Evolutionary conservation across 2,888 invertebrate genomes (phyloP), one percentile per base, ranked within the genome.

Genomic region (Drosophila formosana): DNA sequence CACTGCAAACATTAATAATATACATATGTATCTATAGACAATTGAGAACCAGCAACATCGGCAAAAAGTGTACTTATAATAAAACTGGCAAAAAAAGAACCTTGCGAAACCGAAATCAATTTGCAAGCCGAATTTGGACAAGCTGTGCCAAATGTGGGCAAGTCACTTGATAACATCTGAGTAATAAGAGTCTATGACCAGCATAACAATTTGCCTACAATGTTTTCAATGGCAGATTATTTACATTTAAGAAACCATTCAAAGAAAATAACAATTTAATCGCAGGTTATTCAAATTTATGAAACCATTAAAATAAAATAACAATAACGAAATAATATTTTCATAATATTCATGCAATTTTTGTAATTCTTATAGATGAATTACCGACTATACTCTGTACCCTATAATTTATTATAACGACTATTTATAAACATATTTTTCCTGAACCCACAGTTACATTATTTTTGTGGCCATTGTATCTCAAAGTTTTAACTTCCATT

Each of bases 391-490:
- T 18, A 18, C 18, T 18, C 18, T 18, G 18, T 18, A 18, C 1
- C 18, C 1, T 18, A 18, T 18, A 18, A 18, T 18, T 18, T 18
- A 18, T 18, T 18, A 18, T 18, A 18, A 18, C 18, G 18, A 18
- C 18, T 1, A 18, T 18, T 18, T 18, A 18, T 18, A 18, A 18
- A 18, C 18, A 18, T 18, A 18, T 18, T 18, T 18, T 18, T 18
- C 18, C 18, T 18, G 18, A 18, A 18, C 18, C 18, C 18, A 1
- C 18, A 28, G 50, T 37, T 51, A 8, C 8, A 37, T 4, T 32
- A 45, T 51, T 50, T 66, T 43, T 43, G 30, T 41, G 43, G 51
- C 74, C 56, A 73, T 47, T 56, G 73, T 74, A 52, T 41, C 25
- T 49, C 52, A 52, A 45, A 41, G 18, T 41, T 41, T 41, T 41